These are phyloP conservation scores for Cyprinodon brontotheroides DNA, from an alignment of 2,113 vertebrate species.

Conservation along the genomic window DNA sequence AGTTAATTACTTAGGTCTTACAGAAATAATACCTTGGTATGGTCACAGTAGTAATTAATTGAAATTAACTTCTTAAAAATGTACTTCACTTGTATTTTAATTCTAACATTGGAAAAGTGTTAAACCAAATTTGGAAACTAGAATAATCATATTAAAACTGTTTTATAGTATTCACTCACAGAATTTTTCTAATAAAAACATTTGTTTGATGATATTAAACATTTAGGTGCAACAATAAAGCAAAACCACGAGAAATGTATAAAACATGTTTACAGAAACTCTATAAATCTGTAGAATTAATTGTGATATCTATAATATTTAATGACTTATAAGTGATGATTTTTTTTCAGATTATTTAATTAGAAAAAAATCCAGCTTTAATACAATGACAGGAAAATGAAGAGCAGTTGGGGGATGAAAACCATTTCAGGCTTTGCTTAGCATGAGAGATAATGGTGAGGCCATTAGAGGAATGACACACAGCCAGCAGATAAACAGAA, in stretches of 20 bases:
- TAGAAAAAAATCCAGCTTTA: not conserved
- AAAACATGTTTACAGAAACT: not conserved
- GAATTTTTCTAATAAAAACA: not conserved
- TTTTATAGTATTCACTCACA: not conserved
- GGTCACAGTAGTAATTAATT: too few species aligned
- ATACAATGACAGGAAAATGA: slow-evolving; percentile 32
- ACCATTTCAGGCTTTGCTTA: slow-evolving; percentile 37
- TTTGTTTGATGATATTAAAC: too few species aligned
- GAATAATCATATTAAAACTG: not conserved
- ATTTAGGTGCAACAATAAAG: too few species aligned
- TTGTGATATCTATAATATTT: not conserved
- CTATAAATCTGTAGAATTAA: not conserved
- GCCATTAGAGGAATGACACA: slow-evolving; percentile 50
- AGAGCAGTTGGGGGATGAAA: slow-evolving; percentile 33
- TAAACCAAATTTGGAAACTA: not conserved
- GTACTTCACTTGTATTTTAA: too few species aligned
- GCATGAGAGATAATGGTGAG: slow-evolving; percentile 43
- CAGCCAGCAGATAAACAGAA: slow-evolving; percentile 51
- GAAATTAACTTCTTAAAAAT: too few species aligned
- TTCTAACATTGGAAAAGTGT: too few species aligned
- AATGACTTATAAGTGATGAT: not conserved
- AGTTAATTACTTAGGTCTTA: too few species aligned
- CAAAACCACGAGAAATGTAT: too few species aligned
- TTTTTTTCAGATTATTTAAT: not conserved
- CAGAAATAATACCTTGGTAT: too few species aligned